phyloP scores from a whole-genome alignment of 2,797 vertebrate genomes.

The Sebastes umbrosus region DNA sequence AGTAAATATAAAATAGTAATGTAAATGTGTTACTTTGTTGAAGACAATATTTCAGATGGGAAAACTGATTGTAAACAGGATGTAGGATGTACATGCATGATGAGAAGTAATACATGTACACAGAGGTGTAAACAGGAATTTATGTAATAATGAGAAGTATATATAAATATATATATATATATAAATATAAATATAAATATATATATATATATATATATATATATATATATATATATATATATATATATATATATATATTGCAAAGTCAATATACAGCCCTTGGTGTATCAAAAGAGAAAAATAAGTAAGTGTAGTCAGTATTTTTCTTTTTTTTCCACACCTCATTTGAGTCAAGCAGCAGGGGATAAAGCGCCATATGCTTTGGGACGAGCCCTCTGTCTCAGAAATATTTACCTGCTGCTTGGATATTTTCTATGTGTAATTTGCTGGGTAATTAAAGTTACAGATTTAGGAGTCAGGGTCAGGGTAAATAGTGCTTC shows the following conservation, averaged over 20 bases:
- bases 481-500: slow-evolving; percentile 23
- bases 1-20: no score
- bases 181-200: no score
- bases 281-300: not conserved
- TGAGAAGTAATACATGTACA: no score
- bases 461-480: slow-evolving; percentile 15
- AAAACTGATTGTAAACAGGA: no score
- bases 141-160: no score
- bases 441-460: slow-evolving; percentile 40
- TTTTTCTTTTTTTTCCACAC: not conserved
- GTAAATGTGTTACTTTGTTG: no score
- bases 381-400: slow-evolving; percentile 25
- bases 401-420: slow-evolving; percentile 46
- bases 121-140: no score
- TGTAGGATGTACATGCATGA: no score
- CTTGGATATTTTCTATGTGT: slow-evolving; percentile 6
- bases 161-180: no score
- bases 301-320: not conserved
- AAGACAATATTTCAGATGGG: no score
- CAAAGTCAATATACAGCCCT: not conserved
- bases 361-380: slow-evolving; percentile 46
- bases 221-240: no score
- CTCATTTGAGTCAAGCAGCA: not conserved
- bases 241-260: not conserved
- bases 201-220: no score